Percentiles rank a stretch among this genome's conserved stretches.
Conservation (phyloP, 2,113 vertebrate genomes). For the Progne subis region DNA sequence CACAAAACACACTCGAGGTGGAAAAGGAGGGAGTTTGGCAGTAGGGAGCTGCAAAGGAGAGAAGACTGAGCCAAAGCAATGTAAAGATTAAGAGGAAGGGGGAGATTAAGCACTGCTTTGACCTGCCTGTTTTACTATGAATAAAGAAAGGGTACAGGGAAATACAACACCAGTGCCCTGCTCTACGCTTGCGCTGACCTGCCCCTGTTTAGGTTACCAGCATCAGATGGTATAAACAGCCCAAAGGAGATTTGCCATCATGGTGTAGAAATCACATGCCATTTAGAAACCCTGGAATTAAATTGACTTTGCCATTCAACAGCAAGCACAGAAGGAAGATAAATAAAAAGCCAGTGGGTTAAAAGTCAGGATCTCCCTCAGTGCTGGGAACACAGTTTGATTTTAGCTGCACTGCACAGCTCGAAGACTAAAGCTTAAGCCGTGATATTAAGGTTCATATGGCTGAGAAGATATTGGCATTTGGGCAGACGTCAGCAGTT, state of each 20-base stretch:
- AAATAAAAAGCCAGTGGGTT: conserved; percentile 29
- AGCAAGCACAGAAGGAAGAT: background rate
- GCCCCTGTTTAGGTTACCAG: background rate
- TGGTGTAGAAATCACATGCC: background rate
- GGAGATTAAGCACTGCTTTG: background rate
- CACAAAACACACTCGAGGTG: background rate
- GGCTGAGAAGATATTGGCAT: conserved; percentile 36
- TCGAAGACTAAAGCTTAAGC: conserved; percentile 1
- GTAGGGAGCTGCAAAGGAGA: background rate
- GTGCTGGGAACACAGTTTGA: background rate
- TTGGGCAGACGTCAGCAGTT: conserved; percentile 41
- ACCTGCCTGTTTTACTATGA: background rate
- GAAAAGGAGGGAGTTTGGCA: background rate
- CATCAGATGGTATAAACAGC: background rate
- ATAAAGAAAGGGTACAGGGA: background rate
- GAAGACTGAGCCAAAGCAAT: background rate
- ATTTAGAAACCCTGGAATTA: conserved; percentile 4
- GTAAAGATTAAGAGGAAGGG: background rate
- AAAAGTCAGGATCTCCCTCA: conserved; percentile 5
- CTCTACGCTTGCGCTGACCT: background rate
- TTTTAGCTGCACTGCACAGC: background rate
- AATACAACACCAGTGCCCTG: background rate
- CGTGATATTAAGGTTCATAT: background rate
- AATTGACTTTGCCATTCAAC: background rate
- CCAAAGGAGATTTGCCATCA: conserved; percentile 4